A percentile compares a stretch with the other conserved stretches of the same genome.
Conservation (phyloP, 2,113 vertebrate genomes). For the Neodon shergylaensis region DNA sequence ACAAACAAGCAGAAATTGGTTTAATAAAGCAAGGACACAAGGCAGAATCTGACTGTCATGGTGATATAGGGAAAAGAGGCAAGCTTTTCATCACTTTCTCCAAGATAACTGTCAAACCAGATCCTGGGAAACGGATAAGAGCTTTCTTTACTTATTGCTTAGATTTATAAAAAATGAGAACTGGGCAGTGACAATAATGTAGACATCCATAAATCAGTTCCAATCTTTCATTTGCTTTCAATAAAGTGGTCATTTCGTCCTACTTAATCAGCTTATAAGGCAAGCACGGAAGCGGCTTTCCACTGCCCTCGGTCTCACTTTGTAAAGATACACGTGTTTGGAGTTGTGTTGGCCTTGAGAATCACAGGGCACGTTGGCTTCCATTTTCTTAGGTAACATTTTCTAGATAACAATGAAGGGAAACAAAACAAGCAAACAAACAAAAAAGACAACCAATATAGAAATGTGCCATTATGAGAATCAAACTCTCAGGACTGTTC, state of each 20-base stretch:
- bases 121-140: conserved; percentile 40
- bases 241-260: not conserved
- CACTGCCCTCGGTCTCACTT: not conserved
- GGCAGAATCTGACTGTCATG: conserved; percentile 49
- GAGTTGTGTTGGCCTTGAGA: not conserved
- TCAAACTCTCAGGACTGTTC: not conserved
- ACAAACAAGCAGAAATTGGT: conserved; percentile 59
- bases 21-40: conserved; percentile 76
- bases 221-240: not conserved
- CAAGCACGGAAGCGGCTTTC: not conserved
- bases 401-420: not conserved
- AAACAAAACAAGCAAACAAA: not conserved
- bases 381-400: conserved; percentile 1
- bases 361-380: not conserved
- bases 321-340: not conserved
- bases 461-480: not conserved
- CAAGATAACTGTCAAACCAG: conserved; percentile 68
- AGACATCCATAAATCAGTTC: not conserved
- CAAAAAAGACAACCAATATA: not conserved
- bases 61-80: conserved; percentile 63
- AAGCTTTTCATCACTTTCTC: conserved; percentile 69
- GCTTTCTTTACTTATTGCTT: conserved; percentile 53
- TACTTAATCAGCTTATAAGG: not conserved
- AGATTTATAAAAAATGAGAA: conserved; percentile 12
- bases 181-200: conserved; percentile 6